These are phyloP conservation scores for Alauda arvensis DNA, from an alignment of 2,797 vertebrate genomes.

Conservation along the genomic window DNA sequence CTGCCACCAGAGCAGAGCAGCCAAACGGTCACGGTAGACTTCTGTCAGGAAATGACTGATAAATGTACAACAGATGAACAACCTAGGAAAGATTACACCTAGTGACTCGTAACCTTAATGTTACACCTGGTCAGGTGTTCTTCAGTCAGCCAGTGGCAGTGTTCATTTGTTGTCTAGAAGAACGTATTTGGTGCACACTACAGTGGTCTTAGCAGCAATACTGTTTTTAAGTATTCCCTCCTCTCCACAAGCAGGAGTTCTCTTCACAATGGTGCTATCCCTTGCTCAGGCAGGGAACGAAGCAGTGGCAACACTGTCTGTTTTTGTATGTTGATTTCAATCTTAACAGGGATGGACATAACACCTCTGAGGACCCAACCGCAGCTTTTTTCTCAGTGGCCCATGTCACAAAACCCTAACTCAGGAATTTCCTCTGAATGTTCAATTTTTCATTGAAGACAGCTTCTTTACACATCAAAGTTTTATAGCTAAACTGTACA, in stretches of 20 bases:
- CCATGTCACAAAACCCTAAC: constrained; percentile 96
- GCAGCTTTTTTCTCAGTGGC: constrained; percentile 91
- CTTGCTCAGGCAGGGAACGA: constrained; percentile 80
- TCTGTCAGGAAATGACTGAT: constrained; percentile 99
- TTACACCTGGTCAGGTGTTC: constrained; percentile 73
- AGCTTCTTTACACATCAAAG: constrained; percentile 87
- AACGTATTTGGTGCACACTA: constrained; percentile 92
- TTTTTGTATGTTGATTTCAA: constrained; percentile 83
- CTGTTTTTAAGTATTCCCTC: constrained; percentile 91
- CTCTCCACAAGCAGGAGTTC: constrained; percentile 85
- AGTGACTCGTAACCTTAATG: constrained; percentile 71
- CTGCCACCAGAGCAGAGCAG: constrained; percentile 83
- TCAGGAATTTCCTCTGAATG: constrained; percentile 99
- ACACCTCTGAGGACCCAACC: constrained; percentile 94
- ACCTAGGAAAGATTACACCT: constrained; percentile 91
- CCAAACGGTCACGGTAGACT: constrained; percentile 96
- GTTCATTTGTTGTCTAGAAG: constrained; percentile 80
- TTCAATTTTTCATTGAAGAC: constrained; percentile 93
- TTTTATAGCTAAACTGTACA: constrained; percentile 91
- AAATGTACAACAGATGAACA: constrained; percentile 99
- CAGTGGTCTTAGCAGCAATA: constrained; percentile 99
- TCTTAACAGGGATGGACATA: constrained; percentile 84
- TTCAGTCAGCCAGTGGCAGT: constrained; percentile 86
- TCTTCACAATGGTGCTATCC: constrained; percentile 94
- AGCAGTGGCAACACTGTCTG: constrained; percentile 82